phyloP scores from a whole-genome alignment of 1,140 invertebrate genomes.

The Hycleus phaleratus region DNA sequence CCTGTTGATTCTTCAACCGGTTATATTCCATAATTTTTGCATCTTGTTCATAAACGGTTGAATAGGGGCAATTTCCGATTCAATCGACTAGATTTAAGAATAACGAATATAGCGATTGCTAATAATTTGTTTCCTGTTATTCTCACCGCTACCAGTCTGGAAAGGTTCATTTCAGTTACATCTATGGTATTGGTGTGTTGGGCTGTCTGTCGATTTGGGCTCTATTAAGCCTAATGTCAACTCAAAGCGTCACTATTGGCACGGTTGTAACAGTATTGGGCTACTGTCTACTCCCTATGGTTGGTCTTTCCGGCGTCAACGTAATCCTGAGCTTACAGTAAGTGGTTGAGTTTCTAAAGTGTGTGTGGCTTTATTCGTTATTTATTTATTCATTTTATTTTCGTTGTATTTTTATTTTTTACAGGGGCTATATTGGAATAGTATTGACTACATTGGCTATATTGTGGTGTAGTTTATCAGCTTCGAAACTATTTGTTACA shows the following conservation, averaged over 20 bases:
- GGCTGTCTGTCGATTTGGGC: slow-evolving; percentile 74
- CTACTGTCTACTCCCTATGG: slow-evolving; percentile 83
- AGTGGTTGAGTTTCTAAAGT: slow-evolving; percentile 42
- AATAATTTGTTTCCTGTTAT: background rate
- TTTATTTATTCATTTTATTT: slow-evolving; percentile 4
- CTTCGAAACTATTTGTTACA: slow-evolving; percentile 79
- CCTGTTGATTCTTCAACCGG: background rate
- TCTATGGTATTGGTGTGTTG: slow-evolving; percentile 75
- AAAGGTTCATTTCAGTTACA: slow-evolving; percentile 67
- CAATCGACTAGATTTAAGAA: background rate
- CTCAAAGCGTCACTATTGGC: slow-evolving; percentile 56
- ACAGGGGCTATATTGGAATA: slow-evolving; percentile 47
- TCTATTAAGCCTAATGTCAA: slow-evolving; percentile 71
- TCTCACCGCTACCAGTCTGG: slow-evolving; percentile 40
- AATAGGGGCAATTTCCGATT: background rate
- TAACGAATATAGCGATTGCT: background rate
- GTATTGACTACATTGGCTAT: slow-evolving; percentile 58
- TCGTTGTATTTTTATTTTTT: slow-evolving; percentile 3
- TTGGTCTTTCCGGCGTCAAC: slow-evolving; percentile 64
- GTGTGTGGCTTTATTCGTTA: slow-evolving; percentile 9
- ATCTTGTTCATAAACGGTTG: background rate
- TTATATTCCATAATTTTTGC: background rate
- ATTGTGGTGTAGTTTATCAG: slow-evolving; percentile 74
- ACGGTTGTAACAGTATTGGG: slow-evolving; percentile 74
- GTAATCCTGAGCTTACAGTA: slow-evolving; percentile 64